phyloP scores from a whole-genome alignment of 2,797 vertebrate genomes.

The Prionace glauca region DNA sequence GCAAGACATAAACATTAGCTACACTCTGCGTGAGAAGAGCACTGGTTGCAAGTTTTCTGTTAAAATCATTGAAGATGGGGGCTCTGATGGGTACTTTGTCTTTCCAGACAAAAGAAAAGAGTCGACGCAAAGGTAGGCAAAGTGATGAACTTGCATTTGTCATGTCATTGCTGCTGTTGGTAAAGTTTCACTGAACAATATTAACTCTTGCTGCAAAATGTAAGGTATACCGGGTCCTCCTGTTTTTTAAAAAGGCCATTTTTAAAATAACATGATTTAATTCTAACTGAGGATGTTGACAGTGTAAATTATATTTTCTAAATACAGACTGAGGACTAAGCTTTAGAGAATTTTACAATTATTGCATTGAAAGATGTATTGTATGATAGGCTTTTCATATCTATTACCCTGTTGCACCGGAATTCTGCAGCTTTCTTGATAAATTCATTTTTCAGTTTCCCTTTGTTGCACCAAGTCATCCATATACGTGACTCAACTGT shows the following conservation, averaged over 20 bases:
- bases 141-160: background rate
- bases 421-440: slow-evolving; percentile 7
- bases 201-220: background rate
- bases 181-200: slow-evolving; percentile 32
- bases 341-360: background rate
- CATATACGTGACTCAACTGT: background rate
- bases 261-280: background rate
- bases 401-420: background rate
- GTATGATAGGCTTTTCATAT: background rate
- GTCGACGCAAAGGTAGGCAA: slow-evolving; percentile 55
- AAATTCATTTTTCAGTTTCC: background rate
- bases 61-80: slow-evolving; percentile 47
- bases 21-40: slow-evolving; percentile 3
- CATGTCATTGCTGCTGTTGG: slow-evolving; percentile 17
- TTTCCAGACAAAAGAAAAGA: slow-evolving; percentile 57
- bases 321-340: background rate
- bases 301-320: no score
- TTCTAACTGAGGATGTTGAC: background rate
- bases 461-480: background rate
- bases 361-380: slow-evolving; percentile 13
- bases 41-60: slow-evolving; percentile 23
- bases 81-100: slow-evolving; percentile 61
- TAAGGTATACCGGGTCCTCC: background rate
- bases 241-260: background rate
- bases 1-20: background rate